Base-by-base conservation (phyloP, 2,888 invertebrate genomes). In the Cecidostiba fungosa region DNA sequence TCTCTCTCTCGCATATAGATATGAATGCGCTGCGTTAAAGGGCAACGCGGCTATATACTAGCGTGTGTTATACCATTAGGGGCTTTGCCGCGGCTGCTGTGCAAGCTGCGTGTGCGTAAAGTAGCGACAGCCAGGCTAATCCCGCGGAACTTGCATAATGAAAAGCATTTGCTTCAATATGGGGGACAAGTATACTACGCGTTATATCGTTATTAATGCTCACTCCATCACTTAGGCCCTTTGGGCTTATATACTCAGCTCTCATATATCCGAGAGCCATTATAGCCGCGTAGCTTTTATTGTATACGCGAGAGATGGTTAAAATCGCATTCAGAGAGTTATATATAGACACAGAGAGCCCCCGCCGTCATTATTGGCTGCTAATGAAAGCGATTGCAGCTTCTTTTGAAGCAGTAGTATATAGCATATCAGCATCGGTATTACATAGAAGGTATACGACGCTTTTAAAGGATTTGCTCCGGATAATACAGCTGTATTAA, bases 81-180 rank as follows among this genome's bases (percentile, higher is more conserved):
- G 32, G 3, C 32, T 32, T 32, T 19, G 79, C 72, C 80, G 59
- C 12, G 59, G 8, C 32, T 0, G 23, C 50, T 10, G 4, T 1
- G 12, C 32, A 4, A 4, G 50, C 1, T 16, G 54, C 54, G 54
- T 16, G 54, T 19, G 54, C 5, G 6, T 54, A 19, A 19, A 59
- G 54, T n/a, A 59, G 54, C n/a, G 8, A 23, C 23, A 14, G 14
- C 19, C 3, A 50, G 32, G 23, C 59, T 73, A 73, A 74, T 73
- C 16, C 59, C 59, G 29, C n/a, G 8, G 23, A 36, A 23, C 43
- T 50, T 73, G 76, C 84, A 77, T 85, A 85, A 85, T 76, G 84
- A 76, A 69, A 80, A 70, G 80, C 70, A 80, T 84, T 84, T 80
- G 70, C 69, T 43, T 77, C 77, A 36, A 69, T 70, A 39, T 23